These are phyloP conservation scores for Calameuta idolon DNA, from an alignment of 2,888 invertebrate genomes.

Conservation along the genomic window DNA sequence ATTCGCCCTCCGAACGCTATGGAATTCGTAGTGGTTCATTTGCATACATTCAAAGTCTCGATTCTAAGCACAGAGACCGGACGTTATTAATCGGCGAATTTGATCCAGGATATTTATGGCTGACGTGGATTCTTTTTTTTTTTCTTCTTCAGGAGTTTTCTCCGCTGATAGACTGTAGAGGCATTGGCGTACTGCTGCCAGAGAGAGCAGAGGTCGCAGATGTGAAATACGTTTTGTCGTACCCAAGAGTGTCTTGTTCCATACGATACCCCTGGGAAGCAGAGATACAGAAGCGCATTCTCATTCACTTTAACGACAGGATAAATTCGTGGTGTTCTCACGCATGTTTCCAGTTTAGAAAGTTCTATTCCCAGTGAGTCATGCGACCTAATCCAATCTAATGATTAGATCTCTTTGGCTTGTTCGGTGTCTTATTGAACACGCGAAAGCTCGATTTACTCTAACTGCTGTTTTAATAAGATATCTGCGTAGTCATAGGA, in stretches of 20 bases:
- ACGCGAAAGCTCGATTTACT: background rate
- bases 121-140: background rate
- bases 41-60: background rate
- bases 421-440: background rate
- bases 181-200: background rate
- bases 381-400: background rate
- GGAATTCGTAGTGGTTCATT: background rate
- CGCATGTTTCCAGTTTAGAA: background rate
- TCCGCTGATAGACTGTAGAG: background rate
- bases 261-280: background rate
- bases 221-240: background rate
- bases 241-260: background rate
- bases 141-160: background rate
- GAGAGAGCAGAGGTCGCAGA: background rate
- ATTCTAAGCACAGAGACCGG: background rate
- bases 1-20: background rate
- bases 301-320: background rate
- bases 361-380: background rate
- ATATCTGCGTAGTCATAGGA: background rate
- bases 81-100: background rate
- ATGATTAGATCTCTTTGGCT: background rate
- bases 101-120: background rate
- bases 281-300: background rate
- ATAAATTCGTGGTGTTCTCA: background rate
- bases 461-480: background rate